phyloP scores from a whole-genome alignment of 2,113 vertebrate genomes.

The Tenrec ecaudatus region DNA sequence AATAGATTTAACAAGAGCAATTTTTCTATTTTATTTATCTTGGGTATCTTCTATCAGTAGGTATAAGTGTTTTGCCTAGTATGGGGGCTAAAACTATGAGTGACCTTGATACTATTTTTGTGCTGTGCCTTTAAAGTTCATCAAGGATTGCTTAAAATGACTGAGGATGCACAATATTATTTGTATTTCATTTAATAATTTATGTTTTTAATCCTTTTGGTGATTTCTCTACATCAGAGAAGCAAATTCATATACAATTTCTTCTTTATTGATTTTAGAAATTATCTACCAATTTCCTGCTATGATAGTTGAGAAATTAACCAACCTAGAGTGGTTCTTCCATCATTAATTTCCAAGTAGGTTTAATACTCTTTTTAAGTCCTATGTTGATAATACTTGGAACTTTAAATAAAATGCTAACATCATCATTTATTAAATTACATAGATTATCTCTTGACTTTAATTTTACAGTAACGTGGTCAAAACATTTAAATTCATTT shows the following conservation, averaged over 20 bases:
- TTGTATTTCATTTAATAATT: background rate
- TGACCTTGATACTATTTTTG: background rate
- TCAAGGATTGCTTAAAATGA: background rate
- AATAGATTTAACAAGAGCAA: background rate
- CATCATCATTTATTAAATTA: background rate
- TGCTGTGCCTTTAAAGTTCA: background rate
- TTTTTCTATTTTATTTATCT: background rate
- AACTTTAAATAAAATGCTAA: constrained; percentile 1
- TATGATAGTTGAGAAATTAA: background rate
- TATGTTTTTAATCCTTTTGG: background rate
- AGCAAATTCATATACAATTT: background rate
- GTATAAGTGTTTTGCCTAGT: background rate
- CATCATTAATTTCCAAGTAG: background rate
- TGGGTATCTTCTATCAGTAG: background rate
- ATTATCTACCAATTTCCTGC: background rate
- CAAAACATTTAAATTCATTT: background rate
- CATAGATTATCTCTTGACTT: background rate
- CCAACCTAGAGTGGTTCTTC: background rate
- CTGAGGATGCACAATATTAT: background rate
- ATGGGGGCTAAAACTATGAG: background rate
- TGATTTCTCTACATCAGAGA: background rate
- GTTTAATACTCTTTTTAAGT: background rate
- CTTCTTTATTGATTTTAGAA: background rate
- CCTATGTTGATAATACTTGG: background rate
- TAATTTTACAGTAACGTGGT: background rate